Conservation (phyloP, 2,113 vertebrate genomes). For the Loxodonta africana region DNA sequence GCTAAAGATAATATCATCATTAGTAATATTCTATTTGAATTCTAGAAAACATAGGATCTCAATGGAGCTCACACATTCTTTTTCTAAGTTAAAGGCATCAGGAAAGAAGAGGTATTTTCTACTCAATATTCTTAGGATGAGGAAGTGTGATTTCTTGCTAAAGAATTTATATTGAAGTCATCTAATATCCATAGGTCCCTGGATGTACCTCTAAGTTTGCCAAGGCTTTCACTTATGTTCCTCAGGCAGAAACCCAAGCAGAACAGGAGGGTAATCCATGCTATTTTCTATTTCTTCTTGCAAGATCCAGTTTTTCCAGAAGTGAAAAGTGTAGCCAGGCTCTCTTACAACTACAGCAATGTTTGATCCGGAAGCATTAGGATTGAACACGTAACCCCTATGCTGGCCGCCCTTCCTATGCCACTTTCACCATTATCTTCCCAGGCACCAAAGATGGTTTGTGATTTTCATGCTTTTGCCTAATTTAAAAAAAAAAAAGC, state of each 20-base stretch:
- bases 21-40: not conserved
- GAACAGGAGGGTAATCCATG: not conserved
- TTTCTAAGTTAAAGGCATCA: slow-evolving; percentile 4
- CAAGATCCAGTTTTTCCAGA: not conserved
- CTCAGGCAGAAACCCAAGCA: not conserved
- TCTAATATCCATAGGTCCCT: not conserved
- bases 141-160: slow-evolving; percentile 34
- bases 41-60: slow-evolving; percentile 33
- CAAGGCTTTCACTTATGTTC: not conserved
- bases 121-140: slow-evolving; percentile 13
- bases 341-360: not conserved
- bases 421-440: not conserved
- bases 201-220: not conserved
- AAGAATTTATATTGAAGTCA: slow-evolving; percentile 7
- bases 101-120: not conserved
- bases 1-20: not conserved
- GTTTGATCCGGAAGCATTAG: not conserved
- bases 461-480: not conserved
- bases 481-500: not conserved
- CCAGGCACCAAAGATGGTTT: not conserved
- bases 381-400: not conserved
- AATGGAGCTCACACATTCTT: not conserved
- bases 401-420: no score
- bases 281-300: not conserved
- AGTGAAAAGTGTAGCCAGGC: not conserved